Conservation (phyloP, 1,140 invertebrate species). For the Drosophila nasuta region DNA sequence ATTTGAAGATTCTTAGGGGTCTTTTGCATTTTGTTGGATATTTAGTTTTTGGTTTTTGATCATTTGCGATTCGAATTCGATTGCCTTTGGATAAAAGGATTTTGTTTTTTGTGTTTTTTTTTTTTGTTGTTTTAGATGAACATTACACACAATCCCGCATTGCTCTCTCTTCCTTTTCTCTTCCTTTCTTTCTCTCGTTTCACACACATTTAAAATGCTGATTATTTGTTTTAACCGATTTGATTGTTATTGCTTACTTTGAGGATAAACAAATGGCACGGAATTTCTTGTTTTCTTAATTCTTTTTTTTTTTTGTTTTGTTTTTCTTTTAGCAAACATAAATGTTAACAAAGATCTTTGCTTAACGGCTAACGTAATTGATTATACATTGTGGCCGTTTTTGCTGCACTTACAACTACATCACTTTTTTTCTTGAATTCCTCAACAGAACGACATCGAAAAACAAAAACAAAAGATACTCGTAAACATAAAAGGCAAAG, state of each 20-base stretch:
- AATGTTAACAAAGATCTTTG: slow-evolving; percentile 69
- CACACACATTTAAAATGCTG: slow-evolving; percentile 73
- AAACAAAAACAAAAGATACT: slow-evolving; percentile 19
- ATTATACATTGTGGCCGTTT: slow-evolving; percentile 39
- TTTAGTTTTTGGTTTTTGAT: slow-evolving; percentile 76
- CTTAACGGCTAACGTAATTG: slow-evolving; percentile 35
- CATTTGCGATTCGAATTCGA: slow-evolving; percentile 83
- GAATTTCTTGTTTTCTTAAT: slow-evolving; percentile 65
- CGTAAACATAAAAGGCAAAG: slow-evolving; percentile 54
- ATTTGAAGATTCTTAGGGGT: slow-evolving; percentile 78
- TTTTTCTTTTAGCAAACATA: slow-evolving; percentile 63
- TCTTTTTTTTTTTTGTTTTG: slow-evolving; percentile 25
- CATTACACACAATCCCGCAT: slow-evolving; percentile 71
- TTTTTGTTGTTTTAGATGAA: slow-evolving; percentile 44
- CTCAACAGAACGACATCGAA: slow-evolving; percentile 55
- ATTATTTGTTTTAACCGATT: slow-evolving; percentile 69
- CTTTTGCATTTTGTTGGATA: slow-evolving; percentile 49
- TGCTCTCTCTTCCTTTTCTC: slow-evolving; percentile 25
- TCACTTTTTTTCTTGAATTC: slow-evolving; percentile 76
- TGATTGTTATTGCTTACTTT: slow-evolving; percentile 77
- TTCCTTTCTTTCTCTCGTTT: slow-evolving; percentile 24
- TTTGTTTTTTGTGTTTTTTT: not conserved
- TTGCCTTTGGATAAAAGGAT: slow-evolving; percentile 76
- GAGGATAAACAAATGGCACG: slow-evolving; percentile 81
- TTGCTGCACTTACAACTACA: slow-evolving; percentile 81